A percentile compares a stretch with the other conserved stretches of the same genome.
These are phyloP conservation scores for Lota lota DNA, from an alignment of 2,113 vertebrate species.

Conservation along the genomic window DNA sequence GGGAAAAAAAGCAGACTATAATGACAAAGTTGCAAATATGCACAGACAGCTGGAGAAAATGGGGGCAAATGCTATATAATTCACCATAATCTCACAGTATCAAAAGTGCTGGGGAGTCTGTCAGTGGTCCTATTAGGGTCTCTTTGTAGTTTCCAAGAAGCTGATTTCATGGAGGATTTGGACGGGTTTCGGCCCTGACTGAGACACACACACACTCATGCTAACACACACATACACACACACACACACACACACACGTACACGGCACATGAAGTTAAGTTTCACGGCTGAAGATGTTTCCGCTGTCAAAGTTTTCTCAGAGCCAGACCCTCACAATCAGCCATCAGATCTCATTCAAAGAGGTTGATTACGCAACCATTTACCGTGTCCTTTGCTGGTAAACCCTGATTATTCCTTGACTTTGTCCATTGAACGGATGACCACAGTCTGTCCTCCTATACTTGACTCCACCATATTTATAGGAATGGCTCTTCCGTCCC, in stretches of 20 bases:
- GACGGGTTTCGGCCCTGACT: conserved; percentile 52
- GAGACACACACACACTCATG: conserved; percentile 41
- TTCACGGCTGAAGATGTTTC: conserved; percentile 40
- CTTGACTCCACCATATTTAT: conserved; percentile 21
- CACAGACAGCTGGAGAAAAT: neutral
- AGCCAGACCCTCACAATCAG: neutral
- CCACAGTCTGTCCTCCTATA: neutral
- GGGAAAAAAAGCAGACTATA: conserved; percentile 29
- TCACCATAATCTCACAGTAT: conserved; percentile 63
- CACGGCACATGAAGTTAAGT: conserved; percentile 18
- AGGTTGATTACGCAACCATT: no score
- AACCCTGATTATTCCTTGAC: neutral
- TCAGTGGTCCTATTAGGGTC: conserved; percentile 61
- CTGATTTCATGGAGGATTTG: conserved; percentile 71
- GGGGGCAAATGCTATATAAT: conserved; percentile 65
- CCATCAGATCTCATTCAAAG: no score
- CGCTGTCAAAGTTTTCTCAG: conserved; percentile 55
- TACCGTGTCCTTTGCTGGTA: no score
- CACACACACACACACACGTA: no score
- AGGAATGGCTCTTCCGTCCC: conserved; percentile 5
- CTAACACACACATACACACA: neutral
- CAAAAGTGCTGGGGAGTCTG: conserved; percentile 57
- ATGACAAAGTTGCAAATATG: conserved; percentile 22
- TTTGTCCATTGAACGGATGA: neutral
- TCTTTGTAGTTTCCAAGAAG: conserved; percentile 61